Conservation (phyloP, 2,888 invertebrate genomes). For the Physocephala rufipes region DNA sequence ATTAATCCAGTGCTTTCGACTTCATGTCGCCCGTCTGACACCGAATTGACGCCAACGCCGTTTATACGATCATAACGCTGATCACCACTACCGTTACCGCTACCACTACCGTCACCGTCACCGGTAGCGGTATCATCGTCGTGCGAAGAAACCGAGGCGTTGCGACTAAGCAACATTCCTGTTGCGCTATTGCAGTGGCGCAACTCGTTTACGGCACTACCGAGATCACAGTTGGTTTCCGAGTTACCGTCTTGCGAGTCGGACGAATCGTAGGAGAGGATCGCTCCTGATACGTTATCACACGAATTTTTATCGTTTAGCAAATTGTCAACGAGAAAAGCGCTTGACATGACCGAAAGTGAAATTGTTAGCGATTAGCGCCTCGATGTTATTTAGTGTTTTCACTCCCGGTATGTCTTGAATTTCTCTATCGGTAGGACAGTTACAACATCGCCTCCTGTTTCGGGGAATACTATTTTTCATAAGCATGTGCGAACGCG, state of each 20-base stretch:
- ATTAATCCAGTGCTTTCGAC: conserved; percentile 55
- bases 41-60: conserved; percentile 30
- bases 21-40: conserved; percentile 42
- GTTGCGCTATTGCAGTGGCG: conserved; percentile 30
- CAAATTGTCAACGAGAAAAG: conserved; percentile 64
- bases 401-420: background rate
- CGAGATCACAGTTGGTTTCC: conserved; percentile 51
- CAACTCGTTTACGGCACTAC: conserved; percentile 20
- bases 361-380: background rate
- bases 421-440: background rate
- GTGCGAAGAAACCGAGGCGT: conserved; percentile 51
- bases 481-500: conserved; percentile 49
- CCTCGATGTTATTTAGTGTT: background rate
- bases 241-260: conserved; percentile 40
- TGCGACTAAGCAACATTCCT: conserved; percentile 60
- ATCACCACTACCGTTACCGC: conserved; percentile 3
- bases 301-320: conserved; percentile 57
- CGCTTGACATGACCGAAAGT: conserved; percentile 60
- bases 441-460: too few relatives aligned
- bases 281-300: conserved; percentile 43
- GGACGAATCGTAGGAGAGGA: conserved; percentile 44
- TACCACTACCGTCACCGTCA: background rate
- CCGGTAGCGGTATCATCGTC: conserved; percentile 45
- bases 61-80: conserved; percentile 40
- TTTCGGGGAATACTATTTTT: background rate